Conservation (phyloP, 2,888 invertebrate genomes). For the Selenia dentaria region DNA sequence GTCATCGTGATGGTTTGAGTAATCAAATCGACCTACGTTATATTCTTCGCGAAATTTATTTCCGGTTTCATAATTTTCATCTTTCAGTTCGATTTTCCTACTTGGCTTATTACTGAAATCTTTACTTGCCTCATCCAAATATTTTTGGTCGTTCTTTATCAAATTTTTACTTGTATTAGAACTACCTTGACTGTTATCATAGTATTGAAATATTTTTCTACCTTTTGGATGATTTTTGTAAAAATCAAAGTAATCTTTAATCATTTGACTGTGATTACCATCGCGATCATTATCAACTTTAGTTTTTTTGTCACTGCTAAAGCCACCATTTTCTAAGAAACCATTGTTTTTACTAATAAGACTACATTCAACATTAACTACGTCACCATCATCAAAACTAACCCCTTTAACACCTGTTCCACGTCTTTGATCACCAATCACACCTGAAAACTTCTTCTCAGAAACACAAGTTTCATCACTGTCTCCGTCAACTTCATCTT, state of each 20-base stretch:
- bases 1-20: no score
- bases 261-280: not conserved
- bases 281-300: not conserved
- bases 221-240: not conserved
- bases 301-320: not conserved
- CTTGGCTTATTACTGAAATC: no score
- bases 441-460: no score
- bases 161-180: not conserved
- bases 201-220: not conserved
- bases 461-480: no score
- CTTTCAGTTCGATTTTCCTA: no score
- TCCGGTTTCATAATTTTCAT: no score
- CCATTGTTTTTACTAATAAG: not conserved
- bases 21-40: no score
- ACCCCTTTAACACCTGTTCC: not conserved
- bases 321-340: not conserved
- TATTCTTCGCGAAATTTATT: no score
- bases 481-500: not conserved
- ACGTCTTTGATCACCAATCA: not conserved
- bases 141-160: not conserved
- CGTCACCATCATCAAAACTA: not conserved
- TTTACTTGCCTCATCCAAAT: no score
- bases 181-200: not conserved
- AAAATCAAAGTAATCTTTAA: slow-evolving; percentile 4
- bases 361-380: not conserved